Evolutionary conservation across 1,140 invertebrate species (phyloP).

Genomic region (Formica exsecta): DNA sequence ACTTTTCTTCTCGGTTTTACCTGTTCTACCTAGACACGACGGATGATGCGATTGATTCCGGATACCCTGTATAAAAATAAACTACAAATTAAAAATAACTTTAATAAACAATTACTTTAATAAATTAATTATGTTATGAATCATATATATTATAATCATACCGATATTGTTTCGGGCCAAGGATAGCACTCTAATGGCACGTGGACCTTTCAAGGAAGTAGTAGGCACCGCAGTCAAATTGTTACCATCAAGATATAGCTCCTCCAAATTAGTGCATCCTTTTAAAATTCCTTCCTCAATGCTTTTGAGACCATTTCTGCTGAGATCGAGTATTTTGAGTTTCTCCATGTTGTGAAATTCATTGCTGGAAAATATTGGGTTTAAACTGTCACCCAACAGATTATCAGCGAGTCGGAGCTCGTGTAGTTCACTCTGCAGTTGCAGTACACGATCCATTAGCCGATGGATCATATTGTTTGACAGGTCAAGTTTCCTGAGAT

Average conservation of each 20-base stretch:
- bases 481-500: slow-evolving; percentile 92
- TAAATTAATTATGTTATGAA: no score
- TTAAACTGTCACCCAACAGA: slow-evolving; percentile 94
- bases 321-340: slow-evolving; percentile 92
- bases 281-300: slow-evolving; percentile 95
- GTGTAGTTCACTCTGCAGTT: slow-evolving; percentile 89
- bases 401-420: slow-evolving; percentile 93
- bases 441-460: slow-evolving; percentile 92
- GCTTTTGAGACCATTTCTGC: slow-evolving; percentile 92
- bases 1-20: no score
- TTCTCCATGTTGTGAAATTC: slow-evolving; percentile 92
- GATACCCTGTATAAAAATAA: background rate
- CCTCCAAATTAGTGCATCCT: slow-evolving; percentile 92
- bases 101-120: no score
- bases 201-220: slow-evolving; percentile 92
- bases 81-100: background rate
- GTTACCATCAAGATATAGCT: slow-evolving; percentile 93
- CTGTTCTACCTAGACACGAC: no score
- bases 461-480: slow-evolving; percentile 93
- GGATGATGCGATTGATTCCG: no score
- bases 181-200: slow-evolving; percentile 90
- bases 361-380: slow-evolving; percentile 95
- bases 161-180: slow-evolving; percentile 93
- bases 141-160: slow-evolving; percentile 81
- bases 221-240: slow-evolving; percentile 91